A percentile compares a stretch with the other conserved stretches of the same genome.
Evolutionary conservation across 2,888 invertebrate genomes (phyloP).

Genomic region (Cylindroiulus punctatus): DNA sequence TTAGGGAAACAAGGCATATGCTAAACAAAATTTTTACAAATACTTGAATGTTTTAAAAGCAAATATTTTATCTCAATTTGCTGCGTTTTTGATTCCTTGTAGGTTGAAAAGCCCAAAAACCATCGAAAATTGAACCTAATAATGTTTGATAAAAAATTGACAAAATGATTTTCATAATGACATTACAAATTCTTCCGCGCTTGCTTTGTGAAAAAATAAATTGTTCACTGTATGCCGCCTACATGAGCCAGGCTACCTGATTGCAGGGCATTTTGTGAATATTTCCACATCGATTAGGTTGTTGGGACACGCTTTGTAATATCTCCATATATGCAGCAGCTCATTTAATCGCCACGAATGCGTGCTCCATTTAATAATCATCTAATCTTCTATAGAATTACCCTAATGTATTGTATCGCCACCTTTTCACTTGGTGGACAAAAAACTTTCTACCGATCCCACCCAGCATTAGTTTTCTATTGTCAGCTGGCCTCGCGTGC

Average conservation of each 20-base stretch:
- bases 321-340: neutral
- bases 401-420: neutral
- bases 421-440: conserved; percentile 11
- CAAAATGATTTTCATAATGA: too few relatives aligned
- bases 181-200: too few relatives aligned
- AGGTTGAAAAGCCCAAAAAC: too few relatives aligned
- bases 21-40: too few relatives aligned
- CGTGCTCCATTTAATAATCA: conserved; percentile 15
- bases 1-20: too few relatives aligned
- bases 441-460: neutral
- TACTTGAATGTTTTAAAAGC: too few relatives aligned
- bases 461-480: neutral
- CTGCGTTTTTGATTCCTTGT: too few relatives aligned
- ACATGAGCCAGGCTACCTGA: neutral
- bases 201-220: too few relatives aligned
- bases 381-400: neutral
- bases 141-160: too few relatives aligned
- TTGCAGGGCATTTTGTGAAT: neutral
- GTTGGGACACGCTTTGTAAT: conserved; percentile 15
- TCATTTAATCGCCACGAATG: neutral
- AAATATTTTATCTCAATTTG: too few relatives aligned
- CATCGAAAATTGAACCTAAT: too few relatives aligned
- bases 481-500: neutral
- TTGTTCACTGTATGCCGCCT: neutral
- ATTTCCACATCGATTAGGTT: neutral